Evolutionary conservation across 2,113 vertebrate species (phyloP).

Genomic region (Pteruthius melanotis): DNA sequence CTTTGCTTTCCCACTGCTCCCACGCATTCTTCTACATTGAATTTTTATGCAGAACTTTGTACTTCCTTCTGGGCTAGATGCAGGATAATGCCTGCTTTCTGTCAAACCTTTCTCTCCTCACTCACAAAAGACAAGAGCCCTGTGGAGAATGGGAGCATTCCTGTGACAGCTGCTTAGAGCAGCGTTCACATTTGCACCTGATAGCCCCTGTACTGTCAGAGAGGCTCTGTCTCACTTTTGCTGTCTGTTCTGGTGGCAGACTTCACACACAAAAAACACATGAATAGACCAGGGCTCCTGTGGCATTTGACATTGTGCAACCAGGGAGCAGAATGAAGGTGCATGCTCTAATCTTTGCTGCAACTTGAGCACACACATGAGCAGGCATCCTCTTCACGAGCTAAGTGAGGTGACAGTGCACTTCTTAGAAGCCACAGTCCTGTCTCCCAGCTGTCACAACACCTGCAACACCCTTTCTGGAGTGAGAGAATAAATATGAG

Average conservation of each 20-base stretch:
- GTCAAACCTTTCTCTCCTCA: neutral
- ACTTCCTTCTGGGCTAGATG: neutral
- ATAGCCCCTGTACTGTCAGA: neutral
- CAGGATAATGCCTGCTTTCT: neutral
- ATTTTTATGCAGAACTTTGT: neutral
- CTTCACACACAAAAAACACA: accelerated
- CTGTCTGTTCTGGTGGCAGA: neutral
- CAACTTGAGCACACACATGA: neutral
- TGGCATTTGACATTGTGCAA: neutral
- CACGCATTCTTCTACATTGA: neutral
- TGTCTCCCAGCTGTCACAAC: neutral
- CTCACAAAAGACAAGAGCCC: neutral
- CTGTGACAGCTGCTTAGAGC: neutral
- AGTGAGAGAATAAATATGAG: neutral
- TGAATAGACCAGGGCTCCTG: neutral
- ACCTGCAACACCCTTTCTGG: neutral
- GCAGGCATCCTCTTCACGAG: neutral
- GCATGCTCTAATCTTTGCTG: neutral
- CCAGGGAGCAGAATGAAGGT: neutral
- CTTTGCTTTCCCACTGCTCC: neutral
- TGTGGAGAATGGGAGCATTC: neutral
- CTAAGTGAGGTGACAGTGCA: neutral
- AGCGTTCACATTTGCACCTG: neutral
- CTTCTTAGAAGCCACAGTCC: neutral
- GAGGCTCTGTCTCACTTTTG: neutral